Evolutionary conservation across 1,140 invertebrate genomes (phyloP), one percentile per base, ranked within the genome.

Genomic region (Sarcophaga bullata): DNA sequence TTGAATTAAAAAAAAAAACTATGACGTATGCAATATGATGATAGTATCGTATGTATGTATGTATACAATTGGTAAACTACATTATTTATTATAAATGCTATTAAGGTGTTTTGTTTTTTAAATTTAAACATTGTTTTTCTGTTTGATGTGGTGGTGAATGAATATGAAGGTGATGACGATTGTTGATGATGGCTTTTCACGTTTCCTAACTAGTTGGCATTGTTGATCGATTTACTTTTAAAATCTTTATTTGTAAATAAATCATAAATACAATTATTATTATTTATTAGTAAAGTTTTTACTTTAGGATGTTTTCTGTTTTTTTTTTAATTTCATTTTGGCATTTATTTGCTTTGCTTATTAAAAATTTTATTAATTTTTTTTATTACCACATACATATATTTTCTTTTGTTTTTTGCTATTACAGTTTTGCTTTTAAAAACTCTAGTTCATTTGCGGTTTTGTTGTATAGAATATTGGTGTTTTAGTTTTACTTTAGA

Each of bases 161-260:
- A 37, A 37, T 37, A 37, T 37, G 25, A 37, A 37, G 25, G 25
- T 37, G 25, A 37, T 37, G 25, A 37, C 25, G 4, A 37, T 37
- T 1, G 25, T 2, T 37, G 25, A 37, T 37, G 25, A 37, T 37
- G 25, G 25, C 25, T 37, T 37, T 68, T 68, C 17, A 17, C 62
- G n/a, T 68, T 68, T 68, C 62, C 17, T 68, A 68, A 68, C n/a
- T 68, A 68, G 15, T 68, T 68, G 62, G 62, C 62, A 68, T 68
- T 68, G 17, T 37, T 37, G 25, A 37, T 37, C 25, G 25, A 37
- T 37, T 37, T 37, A 37, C 25, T 58, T 25, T 68, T 68, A 25
- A 25, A 19, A 4, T 68, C 10, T n/a, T 68, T 68, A 58, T 58
- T 58, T 58, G n/a, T 58, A 58, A 15, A 37, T 37, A 37, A 37